Percentiles rank a stretch among this genome's conserved stretches.
Evolutionary conservation across 2,888 invertebrate genomes (phyloP).

Genomic region (Corythucha ciliata): DNA sequence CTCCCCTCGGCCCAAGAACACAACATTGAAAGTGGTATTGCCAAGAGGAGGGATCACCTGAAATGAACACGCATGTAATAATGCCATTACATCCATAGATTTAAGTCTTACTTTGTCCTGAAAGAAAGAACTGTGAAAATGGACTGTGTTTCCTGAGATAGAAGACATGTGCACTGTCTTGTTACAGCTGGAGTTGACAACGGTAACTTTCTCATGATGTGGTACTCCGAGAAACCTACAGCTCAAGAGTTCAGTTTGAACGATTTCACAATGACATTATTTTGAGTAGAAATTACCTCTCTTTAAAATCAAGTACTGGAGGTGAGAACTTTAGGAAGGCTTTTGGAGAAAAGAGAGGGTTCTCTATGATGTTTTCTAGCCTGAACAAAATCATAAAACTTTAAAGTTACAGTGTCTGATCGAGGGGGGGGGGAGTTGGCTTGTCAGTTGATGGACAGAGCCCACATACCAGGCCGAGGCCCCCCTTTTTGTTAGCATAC

Average conservation of each 20-base stretch:
- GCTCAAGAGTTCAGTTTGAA: slow-evolving; percentile 29
- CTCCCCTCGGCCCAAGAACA: slow-evolving; percentile 86
- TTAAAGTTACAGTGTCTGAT: too few species aligned
- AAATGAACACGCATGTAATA: slow-evolving; percentile 35
- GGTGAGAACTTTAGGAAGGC: slow-evolving; percentile 54
- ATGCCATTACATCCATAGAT: too few species aligned
- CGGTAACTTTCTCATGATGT: slow-evolving; percentile 72
- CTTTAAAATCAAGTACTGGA: slow-evolving; percentile 57
- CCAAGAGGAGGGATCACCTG: slow-evolving; percentile 81
- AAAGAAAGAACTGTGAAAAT: slow-evolving; percentile 96
- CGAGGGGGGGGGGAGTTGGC: too few species aligned
- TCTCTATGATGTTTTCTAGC: slow-evolving; percentile 22
- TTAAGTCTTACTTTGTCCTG: slow-evolving; percentile 78
- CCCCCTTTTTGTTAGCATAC: too few species aligned
- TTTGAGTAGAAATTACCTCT: slow-evolving; percentile 47
- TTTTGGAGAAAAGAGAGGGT: slow-evolving; percentile 25
- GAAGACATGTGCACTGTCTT: slow-evolving; percentile 84
- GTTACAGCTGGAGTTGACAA: slow-evolving; percentile 78
- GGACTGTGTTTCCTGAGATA: slow-evolving; percentile 85
- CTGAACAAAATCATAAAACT: slow-evolving; percentile 16
- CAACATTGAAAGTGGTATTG: slow-evolving; percentile 91
- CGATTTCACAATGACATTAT: background rate
- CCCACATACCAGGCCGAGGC: too few species aligned
- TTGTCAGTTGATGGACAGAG: too few species aligned
- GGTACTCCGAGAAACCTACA: slow-evolving; percentile 77